These are phyloP conservation scores for Calyptommatus sinebrachiatus DNA, from an alignment of 2,113 vertebrate genomes.

Conservation along the genomic window DNA sequence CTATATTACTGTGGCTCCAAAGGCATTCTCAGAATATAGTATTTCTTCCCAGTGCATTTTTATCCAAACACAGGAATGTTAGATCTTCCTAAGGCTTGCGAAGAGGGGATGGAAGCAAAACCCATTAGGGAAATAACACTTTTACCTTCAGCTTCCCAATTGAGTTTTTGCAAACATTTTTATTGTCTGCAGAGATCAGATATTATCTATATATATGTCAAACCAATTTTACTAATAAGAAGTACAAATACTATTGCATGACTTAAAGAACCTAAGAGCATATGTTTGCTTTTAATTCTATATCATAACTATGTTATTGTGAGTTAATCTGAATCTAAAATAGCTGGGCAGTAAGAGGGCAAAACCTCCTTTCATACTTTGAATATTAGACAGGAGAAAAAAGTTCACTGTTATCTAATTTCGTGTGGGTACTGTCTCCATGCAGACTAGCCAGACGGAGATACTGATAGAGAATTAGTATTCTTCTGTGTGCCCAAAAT, in stretches of 20 bases:
- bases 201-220: slow-evolving; percentile 36
- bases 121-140: not conserved
- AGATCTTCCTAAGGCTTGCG: not conserved
- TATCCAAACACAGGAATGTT: slow-evolving; percentile 23
- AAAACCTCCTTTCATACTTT: too few relatives aligned
- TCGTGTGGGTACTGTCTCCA: too few relatives aligned
- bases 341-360: not conserved
- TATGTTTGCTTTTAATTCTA: not conserved
- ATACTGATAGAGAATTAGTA: too few relatives aligned
- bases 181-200: slow-evolving; percentile 62
- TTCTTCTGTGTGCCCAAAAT: too few relatives aligned
- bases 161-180: slow-evolving; percentile 30
- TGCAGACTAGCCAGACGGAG: too few relatives aligned
- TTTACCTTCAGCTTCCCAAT: not conserved
- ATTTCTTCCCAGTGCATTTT: slow-evolving; percentile 50
- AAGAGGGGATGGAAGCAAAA: not conserved
- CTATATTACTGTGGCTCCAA: slow-evolving; percentile 55
- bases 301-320: not conserved
- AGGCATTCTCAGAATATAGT: slow-evolving; percentile 43
- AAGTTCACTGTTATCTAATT: not conserved
- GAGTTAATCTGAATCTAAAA: not conserved
- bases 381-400: not conserved
- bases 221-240: slow-evolving; percentile 7
- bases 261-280: not conserved
- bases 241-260: slow-evolving; percentile 31